Evolutionary conservation across 2,888 invertebrate genomes (phyloP).

Genomic region (Malthinus seriepunctatus): DNA sequence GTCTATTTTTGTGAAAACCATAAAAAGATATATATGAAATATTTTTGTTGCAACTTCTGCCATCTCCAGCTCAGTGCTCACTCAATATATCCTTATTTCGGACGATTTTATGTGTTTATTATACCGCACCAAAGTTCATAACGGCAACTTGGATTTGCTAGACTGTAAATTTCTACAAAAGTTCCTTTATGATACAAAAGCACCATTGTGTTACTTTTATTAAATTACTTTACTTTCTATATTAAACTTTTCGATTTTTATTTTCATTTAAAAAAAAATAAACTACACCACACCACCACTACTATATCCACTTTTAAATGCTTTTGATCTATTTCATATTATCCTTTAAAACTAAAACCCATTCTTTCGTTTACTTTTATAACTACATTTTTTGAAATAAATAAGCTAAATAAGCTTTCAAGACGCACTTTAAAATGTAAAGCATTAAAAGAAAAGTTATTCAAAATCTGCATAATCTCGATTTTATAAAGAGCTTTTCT

Average conservation of each 20-base stretch:
- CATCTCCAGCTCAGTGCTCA: constrained; percentile 47
- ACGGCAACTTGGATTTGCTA: constrained; percentile 51
- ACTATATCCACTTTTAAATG: not conserved
- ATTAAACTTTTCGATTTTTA: constrained; percentile 28
- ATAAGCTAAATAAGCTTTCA: constrained; percentile 25
- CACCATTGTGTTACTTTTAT: constrained; percentile 40
- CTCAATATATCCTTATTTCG: constrained; percentile 58
- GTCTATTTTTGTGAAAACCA: constrained; percentile 46
- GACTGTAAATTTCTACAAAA: constrained; percentile 51
- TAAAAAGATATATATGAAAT: constrained; percentile 56
- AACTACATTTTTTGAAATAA: constrained; percentile 29
- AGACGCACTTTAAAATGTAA: constrained; percentile 41
- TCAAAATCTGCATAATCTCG: constrained; percentile 54
- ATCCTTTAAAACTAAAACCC: not conserved
- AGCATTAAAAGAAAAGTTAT: constrained; percentile 55
- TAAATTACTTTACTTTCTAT: constrained; percentile 38
- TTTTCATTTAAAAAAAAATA: constrained; percentile 9
- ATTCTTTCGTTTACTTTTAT: not conserved
- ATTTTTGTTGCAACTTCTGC: constrained; percentile 52
- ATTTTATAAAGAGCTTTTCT: constrained; percentile 40
- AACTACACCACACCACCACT: constrained; percentile 8
- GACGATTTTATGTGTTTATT: constrained; percentile 58
- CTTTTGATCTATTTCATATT: constrained; percentile 1
- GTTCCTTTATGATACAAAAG: constrained; percentile 42
- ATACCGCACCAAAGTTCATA: constrained; percentile 56